Conservation (phyloP, 1,140 invertebrate genomes). For the Rhynchophorus ferrugineus region DNA sequence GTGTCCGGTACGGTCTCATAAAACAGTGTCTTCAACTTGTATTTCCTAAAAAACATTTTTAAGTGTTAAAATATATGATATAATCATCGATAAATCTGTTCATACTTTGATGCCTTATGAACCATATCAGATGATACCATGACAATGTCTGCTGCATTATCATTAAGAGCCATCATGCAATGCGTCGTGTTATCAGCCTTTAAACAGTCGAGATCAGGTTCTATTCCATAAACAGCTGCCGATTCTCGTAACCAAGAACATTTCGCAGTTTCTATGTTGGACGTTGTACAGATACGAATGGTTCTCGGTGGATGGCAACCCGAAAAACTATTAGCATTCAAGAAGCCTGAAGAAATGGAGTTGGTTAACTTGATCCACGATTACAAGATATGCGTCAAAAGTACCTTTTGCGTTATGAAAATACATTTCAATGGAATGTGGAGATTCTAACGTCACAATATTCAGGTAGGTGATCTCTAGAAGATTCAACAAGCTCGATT, state of each 20-base stretch:
- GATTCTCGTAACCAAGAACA: conserved; percentile 67
- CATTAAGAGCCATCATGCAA: conserved; percentile 59
- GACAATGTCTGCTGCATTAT: conserved; percentile 56
- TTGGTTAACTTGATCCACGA: too few relatives aligned
- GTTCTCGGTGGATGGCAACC: conserved; percentile 56
- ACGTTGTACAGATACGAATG: conserved; percentile 54
- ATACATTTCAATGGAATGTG: conserved; percentile 50
- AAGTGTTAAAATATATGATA: not conserved
- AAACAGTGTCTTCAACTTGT: conserved; percentile 55
- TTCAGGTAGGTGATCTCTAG: conserved; percentile 45
- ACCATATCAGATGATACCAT: conserved; percentile 53
- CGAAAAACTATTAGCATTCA: conserved; percentile 53
- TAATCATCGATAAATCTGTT: not conserved
- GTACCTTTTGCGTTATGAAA: conserved; percentile 47
- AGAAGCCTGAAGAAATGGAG: conserved; percentile 20
- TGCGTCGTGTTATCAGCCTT: conserved; percentile 43
- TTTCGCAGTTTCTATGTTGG: conserved; percentile 58
- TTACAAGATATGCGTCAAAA: too few relatives aligned
- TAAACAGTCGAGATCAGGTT: conserved; percentile 64
- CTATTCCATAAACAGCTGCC: conserved; percentile 59
- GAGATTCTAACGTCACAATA: conserved; percentile 43
- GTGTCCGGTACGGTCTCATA: conserved; percentile 55
- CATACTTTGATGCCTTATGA: conserved; percentile 45
- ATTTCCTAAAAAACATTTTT: conserved; percentile 50
- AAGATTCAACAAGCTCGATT: conserved; percentile 46